Evolutionary conservation across 2,113 vertebrate species (phyloP).

Genomic region (Nannospalax galili): DNA sequence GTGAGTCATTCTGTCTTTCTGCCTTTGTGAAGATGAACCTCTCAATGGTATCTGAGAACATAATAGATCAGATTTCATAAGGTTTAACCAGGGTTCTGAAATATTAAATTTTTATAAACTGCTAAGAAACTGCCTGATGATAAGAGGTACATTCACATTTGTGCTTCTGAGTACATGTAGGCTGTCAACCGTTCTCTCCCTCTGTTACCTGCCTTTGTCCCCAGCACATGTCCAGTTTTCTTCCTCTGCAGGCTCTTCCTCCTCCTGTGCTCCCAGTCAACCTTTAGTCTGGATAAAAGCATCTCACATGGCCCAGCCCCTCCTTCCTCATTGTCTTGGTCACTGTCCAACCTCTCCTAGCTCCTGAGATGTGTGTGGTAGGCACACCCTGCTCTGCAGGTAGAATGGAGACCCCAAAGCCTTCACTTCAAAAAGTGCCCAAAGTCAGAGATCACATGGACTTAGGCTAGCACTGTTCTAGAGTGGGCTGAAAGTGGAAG

Average conservation of each 20-base stretch:
- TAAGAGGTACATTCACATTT: neutral
- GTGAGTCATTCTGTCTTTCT: neutral
- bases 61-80: neutral
- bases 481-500: neutral
- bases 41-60: neutral
- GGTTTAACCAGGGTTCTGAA: neutral
- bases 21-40: neutral
- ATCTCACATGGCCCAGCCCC: fast-evolving
- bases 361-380: neutral
- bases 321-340: neutral
- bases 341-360: neutral
- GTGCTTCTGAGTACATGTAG: neutral
- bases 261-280: neutral
- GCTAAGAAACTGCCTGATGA: neutral
- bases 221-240: neutral
- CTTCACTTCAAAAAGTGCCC: neutral
- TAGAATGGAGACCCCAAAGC: neutral
- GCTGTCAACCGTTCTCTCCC: neutral
- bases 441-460: neutral
- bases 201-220: neutral
- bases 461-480: neutral
- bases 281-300: neutral
- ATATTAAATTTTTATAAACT: neutral
- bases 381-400: neutral
- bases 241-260: fast-evolving